Evolutionary conservation across 2,797 vertebrate genomes (phyloP), one percentile per base, ranked within the genome.

Genomic region (Megaceryle alcyon): DNA sequence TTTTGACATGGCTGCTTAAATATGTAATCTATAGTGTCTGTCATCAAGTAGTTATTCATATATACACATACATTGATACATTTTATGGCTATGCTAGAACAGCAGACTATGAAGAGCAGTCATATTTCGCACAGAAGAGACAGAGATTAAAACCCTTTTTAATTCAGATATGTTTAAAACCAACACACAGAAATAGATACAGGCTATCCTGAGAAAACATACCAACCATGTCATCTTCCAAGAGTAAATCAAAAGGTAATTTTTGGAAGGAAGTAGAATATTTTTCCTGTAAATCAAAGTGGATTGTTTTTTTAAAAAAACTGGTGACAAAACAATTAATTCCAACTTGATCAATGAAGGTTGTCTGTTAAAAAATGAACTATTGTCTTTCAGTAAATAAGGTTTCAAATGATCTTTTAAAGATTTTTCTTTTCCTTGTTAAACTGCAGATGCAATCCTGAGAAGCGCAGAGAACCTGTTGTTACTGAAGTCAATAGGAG

Each of bases 1-100:
- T 96, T 96, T 93, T 95, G 90, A 97, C 89, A 93, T 97, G 95
- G 91, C 94, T 97, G 97, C 97, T 98, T 97, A 93, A 91, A 94
- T 94, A 92, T 97, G 97, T 97, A 79, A 73, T 94, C 92, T 97
- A 90, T 94, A 95, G 76, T 96, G 79, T 97, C 95, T 79, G 68
- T 88, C 91, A 92, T 94, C 92, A 96, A 94, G 88, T 93, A 97
- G 72, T 92, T 92, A 96, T 65, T 96, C 71, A 88, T 96, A 97
- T 93, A 92, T 97, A 97, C 66, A 96, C 76, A 86, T 93, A 95
- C 64, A 94, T 94, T 51, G 93, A 87, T 96, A 96, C 86, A 95
- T 95, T 96, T 97, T 97, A 96, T 97, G 96, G 84, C 89, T 97
- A 94, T 97, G 94, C 92, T 96, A 96, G 94, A 96, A 96, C 56